Percentiles rank a stretch among this genome's conserved stretches.
These are phyloP conservation scores for Platynereis dumerilii DNA, from an alignment of 2,888 invertebrate genomes.

Conservation along the genomic window DNA sequence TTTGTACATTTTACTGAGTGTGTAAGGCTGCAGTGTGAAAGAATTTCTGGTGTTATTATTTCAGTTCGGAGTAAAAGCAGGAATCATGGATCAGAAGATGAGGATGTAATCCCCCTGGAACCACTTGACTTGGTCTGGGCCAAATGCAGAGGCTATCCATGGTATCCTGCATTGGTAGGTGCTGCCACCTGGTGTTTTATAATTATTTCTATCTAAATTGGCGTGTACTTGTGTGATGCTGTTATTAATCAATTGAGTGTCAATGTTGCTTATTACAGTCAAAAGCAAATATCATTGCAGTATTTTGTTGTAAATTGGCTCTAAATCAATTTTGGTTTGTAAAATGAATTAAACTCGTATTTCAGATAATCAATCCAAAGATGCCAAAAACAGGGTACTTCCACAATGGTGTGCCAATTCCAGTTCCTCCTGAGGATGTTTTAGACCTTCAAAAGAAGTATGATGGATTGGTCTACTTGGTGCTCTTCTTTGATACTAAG, in stretches of 20 bases:
- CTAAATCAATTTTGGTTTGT: conserved; percentile 1
- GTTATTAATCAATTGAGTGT: no score
- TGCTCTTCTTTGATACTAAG: conserved; percentile 94
- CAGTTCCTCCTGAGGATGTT: conserved; percentile 91
- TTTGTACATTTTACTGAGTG: no score
- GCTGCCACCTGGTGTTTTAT: not conserved
- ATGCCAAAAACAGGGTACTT: conserved; percentile 87
- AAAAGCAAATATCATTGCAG: no score
- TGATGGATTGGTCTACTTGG: conserved; percentile 83
- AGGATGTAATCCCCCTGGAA: conserved; percentile 69
- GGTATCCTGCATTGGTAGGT: conserved; percentile 88
- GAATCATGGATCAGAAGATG: conserved; percentile 36
- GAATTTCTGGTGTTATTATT: not conserved
- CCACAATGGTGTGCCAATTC: conserved; percentile 92
- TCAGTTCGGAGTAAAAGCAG: conserved; percentile 26
- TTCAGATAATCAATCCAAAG: conserved; percentile 86
- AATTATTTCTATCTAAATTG: not conserved
- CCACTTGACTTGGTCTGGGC: conserved; percentile 96
- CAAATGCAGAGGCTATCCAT: conserved; percentile 94
- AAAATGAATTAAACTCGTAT: no score
- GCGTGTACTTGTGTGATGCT: not conserved
- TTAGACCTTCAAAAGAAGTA: conserved; percentile 78
- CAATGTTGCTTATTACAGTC: no score
- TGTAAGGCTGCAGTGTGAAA: no score
- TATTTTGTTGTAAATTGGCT: not conserved